Evolutionary conservation across 92 coral and sea anemone species (phyloP).

Genomic region (Virgularia gustaviana): DNA sequence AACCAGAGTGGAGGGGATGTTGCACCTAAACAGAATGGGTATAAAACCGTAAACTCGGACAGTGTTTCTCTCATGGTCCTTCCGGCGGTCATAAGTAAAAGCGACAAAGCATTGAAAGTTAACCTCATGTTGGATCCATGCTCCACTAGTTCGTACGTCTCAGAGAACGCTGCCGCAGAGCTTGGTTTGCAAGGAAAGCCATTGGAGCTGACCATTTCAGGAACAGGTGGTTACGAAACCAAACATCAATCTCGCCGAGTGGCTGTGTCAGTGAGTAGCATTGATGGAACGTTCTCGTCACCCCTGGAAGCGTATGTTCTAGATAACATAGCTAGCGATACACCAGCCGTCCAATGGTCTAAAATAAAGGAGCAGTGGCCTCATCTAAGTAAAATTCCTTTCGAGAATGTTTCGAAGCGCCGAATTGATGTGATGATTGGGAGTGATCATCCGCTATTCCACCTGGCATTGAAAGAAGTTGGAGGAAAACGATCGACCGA

Average conservation of each 20-base stretch:
- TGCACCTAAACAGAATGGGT: not conserved
- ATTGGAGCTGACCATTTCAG: conserved; percentile 26
- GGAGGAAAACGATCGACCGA: conserved; percentile 40
- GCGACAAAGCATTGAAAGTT: not conserved
- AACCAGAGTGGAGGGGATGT: conserved; percentile 1
- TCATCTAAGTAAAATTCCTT: conserved; percentile 43
- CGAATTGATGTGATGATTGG: conserved; percentile 53
- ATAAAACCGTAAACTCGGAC: not conserved
- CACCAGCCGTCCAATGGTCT: conserved; percentile 46
- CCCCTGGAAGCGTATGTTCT: conserved; percentile 39
- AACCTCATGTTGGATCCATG: conserved; percentile 38
- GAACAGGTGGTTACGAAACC: conserved; percentile 41
- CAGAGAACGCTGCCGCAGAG: conserved; percentile 37
- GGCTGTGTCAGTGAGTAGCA: conserved; percentile 25
- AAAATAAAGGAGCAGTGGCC: conserved; percentile 55
- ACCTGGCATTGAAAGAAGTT: conserved; percentile 43
- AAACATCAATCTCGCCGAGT: conserved; percentile 36
- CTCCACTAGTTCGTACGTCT: conserved; percentile 27
- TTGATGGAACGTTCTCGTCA: conserved; percentile 25
- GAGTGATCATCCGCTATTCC: conserved; percentile 58
- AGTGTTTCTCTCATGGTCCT: conserved; percentile 24
- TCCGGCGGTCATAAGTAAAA: conserved; percentile 12
- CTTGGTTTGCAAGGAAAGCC: conserved; percentile 34
- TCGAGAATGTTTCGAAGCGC: conserved; percentile 40
- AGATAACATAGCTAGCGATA: conserved; percentile 52